A percentile compares a stretch with the other conserved stretches of the same genome.
phyloP scores from a whole-genome alignment of 2,797 vertebrate species.

The Coregonus ussuriensis region DNA sequence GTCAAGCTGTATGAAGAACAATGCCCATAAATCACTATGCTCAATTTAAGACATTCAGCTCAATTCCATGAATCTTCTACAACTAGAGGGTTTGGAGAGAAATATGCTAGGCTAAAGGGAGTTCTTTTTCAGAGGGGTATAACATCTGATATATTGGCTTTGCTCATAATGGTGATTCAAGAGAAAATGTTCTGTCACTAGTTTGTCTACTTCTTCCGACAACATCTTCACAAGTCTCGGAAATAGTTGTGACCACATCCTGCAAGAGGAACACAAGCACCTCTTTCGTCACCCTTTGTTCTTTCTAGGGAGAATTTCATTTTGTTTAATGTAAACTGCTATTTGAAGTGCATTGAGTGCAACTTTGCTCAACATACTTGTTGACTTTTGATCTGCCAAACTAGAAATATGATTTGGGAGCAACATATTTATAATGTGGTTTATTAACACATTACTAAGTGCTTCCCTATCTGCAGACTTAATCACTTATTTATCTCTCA shows the following conservation, averaged over 20 bases:
- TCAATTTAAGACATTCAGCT: no score
- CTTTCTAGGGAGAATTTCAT: neutral
- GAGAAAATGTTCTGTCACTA: neutral
- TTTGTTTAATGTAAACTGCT: neutral
- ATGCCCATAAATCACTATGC: neutral
- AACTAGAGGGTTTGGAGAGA: no score
- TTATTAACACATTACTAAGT: neutral
- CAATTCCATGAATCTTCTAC: no score
- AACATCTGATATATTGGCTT: no score
- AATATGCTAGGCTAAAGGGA: no score
- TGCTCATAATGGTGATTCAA: neutral
- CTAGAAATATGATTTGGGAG: neutral
- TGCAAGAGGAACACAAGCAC: neutral
- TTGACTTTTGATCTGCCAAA: neutral
- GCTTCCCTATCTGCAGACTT: neutral
- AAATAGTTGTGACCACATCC: slow-evolving; percentile 8
- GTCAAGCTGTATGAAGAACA: neutral
- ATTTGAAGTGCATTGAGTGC: neutral
- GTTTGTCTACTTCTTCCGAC: neutral
- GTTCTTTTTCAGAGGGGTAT: no score
- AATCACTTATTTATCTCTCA: neutral
- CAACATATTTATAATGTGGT: neutral
- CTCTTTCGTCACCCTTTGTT: neutral
- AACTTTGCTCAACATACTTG: neutral
- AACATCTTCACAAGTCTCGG: neutral